Conservation (phyloP, 1,140 invertebrate species). For the Magallana ariakensis region DNA sequence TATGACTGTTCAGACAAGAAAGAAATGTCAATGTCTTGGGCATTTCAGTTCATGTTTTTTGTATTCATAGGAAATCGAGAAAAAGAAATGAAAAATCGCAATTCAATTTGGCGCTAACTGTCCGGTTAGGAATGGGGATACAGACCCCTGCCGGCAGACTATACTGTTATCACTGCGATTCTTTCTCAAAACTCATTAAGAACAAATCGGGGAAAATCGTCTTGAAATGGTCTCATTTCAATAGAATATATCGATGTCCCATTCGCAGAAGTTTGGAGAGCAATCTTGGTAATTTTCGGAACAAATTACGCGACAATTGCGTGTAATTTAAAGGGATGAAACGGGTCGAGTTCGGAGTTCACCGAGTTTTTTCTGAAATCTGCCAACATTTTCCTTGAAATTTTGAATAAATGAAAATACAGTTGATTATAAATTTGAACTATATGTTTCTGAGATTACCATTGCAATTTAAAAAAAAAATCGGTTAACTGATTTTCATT, state of each 20-base stretch:
- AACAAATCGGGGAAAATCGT: background rate
- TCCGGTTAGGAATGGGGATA: background rate
- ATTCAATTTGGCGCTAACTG: background rate
- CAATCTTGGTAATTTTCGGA: background rate
- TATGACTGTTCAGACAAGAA: too few species aligned
- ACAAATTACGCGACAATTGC: constrained; percentile 27
- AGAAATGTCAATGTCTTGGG: too few species aligned
- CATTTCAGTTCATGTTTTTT: background rate
- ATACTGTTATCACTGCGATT: background rate
- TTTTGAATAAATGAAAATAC: too few species aligned
- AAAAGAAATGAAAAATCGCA: constrained; percentile 24
- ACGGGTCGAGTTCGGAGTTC: background rate
- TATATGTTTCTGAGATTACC: background rate
- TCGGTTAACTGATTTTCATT: too few species aligned
- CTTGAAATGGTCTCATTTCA: background rate
- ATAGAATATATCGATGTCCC: background rate
- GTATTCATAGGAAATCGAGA: constrained; percentile 27
- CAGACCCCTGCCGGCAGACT: background rate
- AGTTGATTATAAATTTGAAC: background rate
- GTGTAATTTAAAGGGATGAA: background rate
- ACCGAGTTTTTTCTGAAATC: background rate
- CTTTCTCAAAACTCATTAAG: constrained; percentile 11
- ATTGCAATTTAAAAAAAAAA: background rate
- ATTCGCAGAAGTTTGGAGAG: background rate
- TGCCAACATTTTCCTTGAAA: background rate